phyloP scores from a whole-genome alignment of 2,797 vertebrate genomes.

The Lophotriccus pileatus region DNA sequence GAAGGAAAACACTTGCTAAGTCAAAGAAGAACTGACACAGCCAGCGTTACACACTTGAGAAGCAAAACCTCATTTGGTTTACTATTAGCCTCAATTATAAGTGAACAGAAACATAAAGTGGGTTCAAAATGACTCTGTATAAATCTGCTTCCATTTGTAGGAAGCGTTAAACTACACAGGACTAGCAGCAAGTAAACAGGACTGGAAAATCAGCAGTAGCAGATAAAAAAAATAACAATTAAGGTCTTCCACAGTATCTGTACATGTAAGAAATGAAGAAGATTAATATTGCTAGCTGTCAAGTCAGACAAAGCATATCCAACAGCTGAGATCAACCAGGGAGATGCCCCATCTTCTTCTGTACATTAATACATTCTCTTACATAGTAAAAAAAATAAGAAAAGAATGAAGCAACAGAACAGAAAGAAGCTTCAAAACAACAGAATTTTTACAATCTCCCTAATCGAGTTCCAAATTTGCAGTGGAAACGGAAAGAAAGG shows the following conservation, averaged over 20 bases:
- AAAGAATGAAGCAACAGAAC: not conserved
- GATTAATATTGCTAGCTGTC: not conserved
- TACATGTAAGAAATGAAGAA: not conserved
- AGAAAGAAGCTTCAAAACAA: not conserved
- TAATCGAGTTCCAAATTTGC: not conserved
- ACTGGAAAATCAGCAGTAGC: not conserved
- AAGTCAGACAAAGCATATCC: not conserved
- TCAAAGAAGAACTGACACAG: not conserved
- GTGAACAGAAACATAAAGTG: not conserved
- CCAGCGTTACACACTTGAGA: not conserved
- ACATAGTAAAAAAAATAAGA: not conserved
- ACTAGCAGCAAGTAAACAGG: not conserved
- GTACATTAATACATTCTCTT: not conserved
- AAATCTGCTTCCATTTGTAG: not conserved
- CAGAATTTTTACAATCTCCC: not conserved
- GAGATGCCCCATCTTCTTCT: not conserved
- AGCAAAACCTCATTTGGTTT: not conserved
- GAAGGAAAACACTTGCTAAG: not conserved
- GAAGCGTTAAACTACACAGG: accelerated
- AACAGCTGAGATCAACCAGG: not conserved
- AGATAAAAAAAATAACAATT: not conserved
- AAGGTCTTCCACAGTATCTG: not conserved
- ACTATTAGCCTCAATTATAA: not conserved
- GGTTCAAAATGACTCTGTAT: not conserved
- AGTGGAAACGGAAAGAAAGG: not conserved